Evolutionary conservation across 2,797 vertebrate species (phyloP).

Genomic region (Tangara arthus): DNA sequence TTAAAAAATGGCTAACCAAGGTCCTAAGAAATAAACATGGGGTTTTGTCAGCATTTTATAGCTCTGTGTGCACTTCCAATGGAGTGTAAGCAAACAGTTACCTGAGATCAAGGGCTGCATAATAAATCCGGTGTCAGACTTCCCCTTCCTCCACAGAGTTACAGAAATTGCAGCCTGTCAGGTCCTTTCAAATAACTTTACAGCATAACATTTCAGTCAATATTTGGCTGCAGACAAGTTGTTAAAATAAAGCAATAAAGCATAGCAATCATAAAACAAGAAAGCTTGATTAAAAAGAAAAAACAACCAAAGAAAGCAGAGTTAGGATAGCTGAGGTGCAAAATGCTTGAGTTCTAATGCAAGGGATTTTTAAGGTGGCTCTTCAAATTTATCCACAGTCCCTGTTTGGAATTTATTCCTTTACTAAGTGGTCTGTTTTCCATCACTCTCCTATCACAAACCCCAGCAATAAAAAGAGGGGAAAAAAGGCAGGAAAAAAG

Average conservation of each 20-base stretch:
- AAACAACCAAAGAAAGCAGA: background rate
- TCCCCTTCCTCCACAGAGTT: background rate
- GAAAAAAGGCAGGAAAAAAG: background rate
- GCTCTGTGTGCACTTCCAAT: background rate
- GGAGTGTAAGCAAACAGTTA: background rate
- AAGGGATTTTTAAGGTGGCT: background rate
- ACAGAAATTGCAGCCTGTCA: background rate
- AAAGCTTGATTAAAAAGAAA: background rate
- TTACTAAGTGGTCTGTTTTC: background rate
- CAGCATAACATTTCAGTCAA: background rate
- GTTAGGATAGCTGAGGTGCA: background rate
- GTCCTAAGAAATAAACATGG: background rate
- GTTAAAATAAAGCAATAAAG: slow-evolving; percentile 45
- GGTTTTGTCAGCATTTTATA: background rate
- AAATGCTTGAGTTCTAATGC: background rate
- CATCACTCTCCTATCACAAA: background rate
- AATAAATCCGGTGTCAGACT: background rate
- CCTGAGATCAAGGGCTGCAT: background rate
- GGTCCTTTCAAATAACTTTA: background rate
- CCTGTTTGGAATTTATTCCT: background rate
- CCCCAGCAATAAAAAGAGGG: background rate
- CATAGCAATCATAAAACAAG: slow-evolving; percentile 28
- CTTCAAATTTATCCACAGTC: background rate
- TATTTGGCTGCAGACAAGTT: background rate
- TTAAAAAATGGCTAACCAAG: background rate